Evolutionary conservation across 2,888 invertebrate genomes (phyloP).

Genomic region (Graphium colonna): DNA sequence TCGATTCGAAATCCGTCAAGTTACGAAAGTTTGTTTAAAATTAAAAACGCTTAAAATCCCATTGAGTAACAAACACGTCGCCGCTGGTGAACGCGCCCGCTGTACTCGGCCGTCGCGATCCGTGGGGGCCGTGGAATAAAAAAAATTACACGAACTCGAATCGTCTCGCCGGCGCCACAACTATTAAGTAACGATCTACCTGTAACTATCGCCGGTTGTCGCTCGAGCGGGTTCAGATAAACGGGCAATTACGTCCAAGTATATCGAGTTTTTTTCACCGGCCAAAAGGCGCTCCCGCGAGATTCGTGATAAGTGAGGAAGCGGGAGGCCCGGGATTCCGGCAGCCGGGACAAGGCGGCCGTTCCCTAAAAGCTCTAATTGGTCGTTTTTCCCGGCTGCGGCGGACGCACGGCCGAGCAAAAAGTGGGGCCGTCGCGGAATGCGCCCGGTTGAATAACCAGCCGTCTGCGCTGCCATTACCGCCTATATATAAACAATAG

Average conservation of each 20-base stretch:
- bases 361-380: slow-evolving; percentile 71
- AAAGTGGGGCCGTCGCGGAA: slow-evolving; percentile 73
- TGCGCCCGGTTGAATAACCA: slow-evolving; percentile 77
- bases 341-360: slow-evolving; percentile 40
- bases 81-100: slow-evolving; percentile 11
- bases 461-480: slow-evolving; percentile 56
- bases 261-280: neutral
- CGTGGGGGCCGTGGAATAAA: slow-evolving; percentile 33
- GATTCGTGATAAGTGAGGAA: slow-evolving; percentile 21
- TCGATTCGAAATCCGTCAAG: neutral
- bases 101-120: no score
- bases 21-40: neutral
- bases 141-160: slow-evolving; percentile 49
- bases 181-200: slow-evolving; percentile 51
- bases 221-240: slow-evolving; percentile 42
- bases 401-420: slow-evolving; percentile 42
- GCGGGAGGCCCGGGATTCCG: slow-evolving; percentile 26
- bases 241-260: slow-evolving; percentile 30
- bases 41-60: slow-evolving; percentile 7
- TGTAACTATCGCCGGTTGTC: slow-evolving; percentile 28
- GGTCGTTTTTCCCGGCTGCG: slow-evolving; percentile 50
- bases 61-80: slow-evolving; percentile 17
- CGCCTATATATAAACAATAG: slow-evolving; percentile 69
- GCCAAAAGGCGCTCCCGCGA: slow-evolving; percentile 9
- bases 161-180: slow-evolving; percentile 56